These are phyloP conservation scores for Chamaea fasciata DNA, from an alignment of 2,113 vertebrate genomes.

Conservation along the genomic window DNA sequence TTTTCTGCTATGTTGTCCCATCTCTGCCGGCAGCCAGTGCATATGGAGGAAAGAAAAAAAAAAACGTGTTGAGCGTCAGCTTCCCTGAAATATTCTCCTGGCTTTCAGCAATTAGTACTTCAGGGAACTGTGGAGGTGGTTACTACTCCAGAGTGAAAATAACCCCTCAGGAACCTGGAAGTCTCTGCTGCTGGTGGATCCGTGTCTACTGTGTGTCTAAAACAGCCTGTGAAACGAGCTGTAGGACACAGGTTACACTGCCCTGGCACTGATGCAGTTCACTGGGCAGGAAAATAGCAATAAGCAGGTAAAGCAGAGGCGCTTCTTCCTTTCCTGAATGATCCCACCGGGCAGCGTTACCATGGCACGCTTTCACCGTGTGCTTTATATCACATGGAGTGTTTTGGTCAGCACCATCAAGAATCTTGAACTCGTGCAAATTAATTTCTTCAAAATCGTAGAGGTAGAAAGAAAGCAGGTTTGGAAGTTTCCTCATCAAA, in stretches of 20 bases:
- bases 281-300: neutral
- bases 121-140: neutral
- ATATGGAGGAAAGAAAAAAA: neutral
- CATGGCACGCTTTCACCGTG: neutral
- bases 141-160: neutral
- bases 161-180: neutral
- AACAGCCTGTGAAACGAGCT: neutral
- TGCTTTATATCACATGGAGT: neutral
- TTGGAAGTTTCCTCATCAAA: neutral
- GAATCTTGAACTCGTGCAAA: neutral
- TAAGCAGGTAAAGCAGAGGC: neutral
- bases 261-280: neutral
- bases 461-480: neutral
- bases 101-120: neutral
- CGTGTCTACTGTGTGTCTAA: neutral
- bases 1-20: neutral
- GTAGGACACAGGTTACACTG: neutral
- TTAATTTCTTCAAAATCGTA: neutral
- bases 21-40: neutral
- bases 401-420: neutral
- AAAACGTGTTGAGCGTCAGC: neutral
- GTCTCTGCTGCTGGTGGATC: neutral
- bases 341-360: neutral
- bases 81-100: neutral
- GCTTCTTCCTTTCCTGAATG: neutral